Evolutionary conservation across 2,888 invertebrate genomes (phyloP).

Genomic region (Caenorhabditis sp.): DNA sequence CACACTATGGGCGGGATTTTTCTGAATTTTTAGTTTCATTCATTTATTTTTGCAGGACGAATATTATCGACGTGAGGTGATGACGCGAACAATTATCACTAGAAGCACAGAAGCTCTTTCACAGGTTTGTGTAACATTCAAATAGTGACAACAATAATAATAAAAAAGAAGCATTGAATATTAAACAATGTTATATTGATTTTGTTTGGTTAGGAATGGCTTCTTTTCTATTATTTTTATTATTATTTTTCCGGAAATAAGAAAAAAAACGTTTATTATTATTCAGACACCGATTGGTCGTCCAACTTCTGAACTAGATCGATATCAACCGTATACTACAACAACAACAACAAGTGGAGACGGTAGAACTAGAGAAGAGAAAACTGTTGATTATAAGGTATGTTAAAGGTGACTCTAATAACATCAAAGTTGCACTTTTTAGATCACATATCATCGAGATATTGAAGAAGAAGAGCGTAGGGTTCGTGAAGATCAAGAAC

Average conservation of each 20-base stretch:
- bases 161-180: neutral
- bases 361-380: slow-evolving; percentile 53
- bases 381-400: slow-evolving; percentile 52
- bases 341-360: slow-evolving; percentile 40
- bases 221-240: neutral
- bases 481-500: slow-evolving; percentile 61
- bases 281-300: slow-evolving; percentile 46
- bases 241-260: neutral
- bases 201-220: neutral
- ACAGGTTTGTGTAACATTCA: slow-evolving; percentile 41
- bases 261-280: neutral
- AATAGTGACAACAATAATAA: too few relatives aligned
- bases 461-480: slow-evolving; percentile 69
- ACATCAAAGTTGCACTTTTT: slow-evolving; percentile 13
- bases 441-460: slow-evolving; percentile 52
- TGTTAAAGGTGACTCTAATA: neutral
- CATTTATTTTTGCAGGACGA: slow-evolving; percentile 57
- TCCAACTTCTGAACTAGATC: slow-evolving; percentile 44
- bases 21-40: neutral
- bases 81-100: slow-evolving; percentile 69
- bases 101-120: slow-evolving; percentile 68
- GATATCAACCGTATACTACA: slow-evolving; percentile 51
- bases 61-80: slow-evolving; percentile 68
- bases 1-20: neutral
- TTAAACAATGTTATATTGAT: slow-evolving; percentile 1